A percentile compares a stretch with the other conserved stretches of the same genome.
Conservation (phyloP, 1,140 invertebrate genomes). For the Ips typographus region DNA sequence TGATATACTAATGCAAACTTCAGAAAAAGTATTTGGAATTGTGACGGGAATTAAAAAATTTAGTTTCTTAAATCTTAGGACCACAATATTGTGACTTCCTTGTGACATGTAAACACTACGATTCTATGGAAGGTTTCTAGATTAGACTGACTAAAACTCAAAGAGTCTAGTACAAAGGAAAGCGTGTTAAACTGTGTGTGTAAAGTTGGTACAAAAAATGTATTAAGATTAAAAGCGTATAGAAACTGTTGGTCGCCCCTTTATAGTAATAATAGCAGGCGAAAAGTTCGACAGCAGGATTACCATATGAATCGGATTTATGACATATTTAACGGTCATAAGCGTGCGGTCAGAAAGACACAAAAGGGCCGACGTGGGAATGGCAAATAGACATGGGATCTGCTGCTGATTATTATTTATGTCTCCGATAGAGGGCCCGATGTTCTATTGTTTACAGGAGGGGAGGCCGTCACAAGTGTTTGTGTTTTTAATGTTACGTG, state of each 20-base stretch:
- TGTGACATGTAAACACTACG: too few relatives aligned
- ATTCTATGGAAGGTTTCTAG: too few relatives aligned
- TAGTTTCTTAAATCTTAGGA: too few relatives aligned
- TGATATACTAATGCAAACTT: too few relatives aligned
- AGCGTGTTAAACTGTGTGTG: too few relatives aligned
- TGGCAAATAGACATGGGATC: conserved; percentile 46
- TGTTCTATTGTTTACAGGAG: conserved; percentile 32
- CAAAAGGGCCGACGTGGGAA: conserved; percentile 48
- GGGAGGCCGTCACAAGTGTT: conserved; percentile 39
- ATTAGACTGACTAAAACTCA: too few relatives aligned
- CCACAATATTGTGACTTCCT: too few relatives aligned
- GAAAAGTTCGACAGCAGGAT: conserved; percentile 35
- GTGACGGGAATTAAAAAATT: too few relatives aligned
- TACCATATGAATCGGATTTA: conserved; percentile 53
- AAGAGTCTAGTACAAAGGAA: too few relatives aligned
- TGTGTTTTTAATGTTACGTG: conserved; percentile 49
- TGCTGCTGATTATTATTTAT: conserved; percentile 51
- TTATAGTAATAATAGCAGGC: neutral
- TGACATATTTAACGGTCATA: conserved; percentile 50
- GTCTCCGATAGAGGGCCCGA: conserved; percentile 30
- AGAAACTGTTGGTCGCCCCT: neutral
- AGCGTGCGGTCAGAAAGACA: conserved; percentile 42
- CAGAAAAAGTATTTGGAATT: too few relatives aligned
- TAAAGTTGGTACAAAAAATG: too few relatives aligned
- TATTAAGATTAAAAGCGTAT: too few relatives aligned